Percentiles rank a stretch among this genome's conserved stretches.
These are phyloP conservation scores for Hofmannophila pseudospretella DNA, from an alignment of 2,888 invertebrate species.

Conservation along the genomic window DNA sequence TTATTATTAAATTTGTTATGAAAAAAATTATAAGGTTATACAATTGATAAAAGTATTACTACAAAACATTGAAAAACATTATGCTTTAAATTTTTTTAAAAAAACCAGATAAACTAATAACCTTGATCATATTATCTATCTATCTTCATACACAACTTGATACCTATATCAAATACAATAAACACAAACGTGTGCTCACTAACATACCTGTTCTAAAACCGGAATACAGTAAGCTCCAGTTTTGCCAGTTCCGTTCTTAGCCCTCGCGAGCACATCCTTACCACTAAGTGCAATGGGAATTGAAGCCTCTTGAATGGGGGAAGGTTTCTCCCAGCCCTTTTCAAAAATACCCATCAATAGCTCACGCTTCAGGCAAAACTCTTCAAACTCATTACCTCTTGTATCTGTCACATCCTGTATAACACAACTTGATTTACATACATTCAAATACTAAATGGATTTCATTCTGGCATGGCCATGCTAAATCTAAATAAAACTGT, in stretches of 20 bases:
- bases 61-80: not conserved
- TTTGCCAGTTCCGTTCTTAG: conserved; percentile 99
- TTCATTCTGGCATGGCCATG: no score
- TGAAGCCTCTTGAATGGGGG: conserved; percentile 99
- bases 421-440: conserved; percentile 3
- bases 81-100: not conserved
- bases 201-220: conserved; percentile 89
- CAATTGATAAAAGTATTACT: not conserved
- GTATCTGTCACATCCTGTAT: conserved; percentile 98
- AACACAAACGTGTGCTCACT: not conserved
- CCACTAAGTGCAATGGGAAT: conserved; percentile 99
- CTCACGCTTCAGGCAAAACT: conserved; percentile 98
- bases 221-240: conserved; percentile 99
- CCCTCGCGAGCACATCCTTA: conserved; percentile 97
- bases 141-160: no score
- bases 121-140: conserved; percentile 1
- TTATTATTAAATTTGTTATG: no score
- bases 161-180: not conserved
- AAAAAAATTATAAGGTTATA: not conserved
- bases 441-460: conserved; percentile 4
- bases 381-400: conserved; percentile 99
- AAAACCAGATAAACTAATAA: not conserved
- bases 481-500: no score
- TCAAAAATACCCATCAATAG: conserved; percentile 99
- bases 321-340: conserved; percentile 99